phyloP scores from a whole-genome alignment of 2,113 vertebrate genomes.

The Colistium nudipinnis region DNA sequence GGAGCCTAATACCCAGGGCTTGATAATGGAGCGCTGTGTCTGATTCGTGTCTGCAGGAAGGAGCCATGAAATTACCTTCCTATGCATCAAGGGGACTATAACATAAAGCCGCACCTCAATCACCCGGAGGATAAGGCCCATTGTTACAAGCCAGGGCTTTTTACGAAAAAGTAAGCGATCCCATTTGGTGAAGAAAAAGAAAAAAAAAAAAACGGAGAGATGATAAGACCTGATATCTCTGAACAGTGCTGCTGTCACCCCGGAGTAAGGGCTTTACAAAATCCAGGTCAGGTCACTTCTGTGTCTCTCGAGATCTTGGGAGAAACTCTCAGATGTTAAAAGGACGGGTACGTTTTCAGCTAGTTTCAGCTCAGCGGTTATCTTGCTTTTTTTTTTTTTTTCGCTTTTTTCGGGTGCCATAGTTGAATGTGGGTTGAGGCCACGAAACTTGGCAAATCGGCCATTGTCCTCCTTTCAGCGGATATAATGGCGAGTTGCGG shows the following conservation, averaged over 20 bases:
- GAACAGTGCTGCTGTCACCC: slow-evolving; percentile 55
- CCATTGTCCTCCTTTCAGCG: slow-evolving; percentile 38
- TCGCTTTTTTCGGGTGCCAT: slow-evolving; percentile 42
- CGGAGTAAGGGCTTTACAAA: slow-evolving; percentile 64
- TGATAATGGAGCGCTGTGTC: slow-evolving; percentile 74
- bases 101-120: slow-evolving; percentile 70
- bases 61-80: slow-evolving; percentile 78
- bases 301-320: slow-evolving; percentile 48
- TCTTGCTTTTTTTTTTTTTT: slow-evolving; percentile 52
- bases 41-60: slow-evolving; percentile 76
- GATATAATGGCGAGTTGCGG: slow-evolving; percentile 33
- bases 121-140: slow-evolving; percentile 65
- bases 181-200: slow-evolving; percentile 32
- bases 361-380: slow-evolving; percentile 48
- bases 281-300: slow-evolving; percentile 68
- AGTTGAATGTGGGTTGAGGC: slow-evolving; percentile 23
- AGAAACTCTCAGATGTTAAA: slow-evolving; percentile 49
- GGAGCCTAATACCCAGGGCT: slow-evolving; percentile 63
- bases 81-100: slow-evolving; percentile 55
- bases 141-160: slow-evolving; percentile 61
- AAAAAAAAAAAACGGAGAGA: slow-evolving; percentile 31
- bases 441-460: slow-evolving; percentile 34
- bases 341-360: slow-evolving; percentile 43
- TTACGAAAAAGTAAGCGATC: slow-evolving; percentile 65
- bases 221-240: slow-evolving; percentile 63